Base-by-base conservation (phyloP, 1,140 invertebrate genomes). In the Mylabris phalerata region DNA sequence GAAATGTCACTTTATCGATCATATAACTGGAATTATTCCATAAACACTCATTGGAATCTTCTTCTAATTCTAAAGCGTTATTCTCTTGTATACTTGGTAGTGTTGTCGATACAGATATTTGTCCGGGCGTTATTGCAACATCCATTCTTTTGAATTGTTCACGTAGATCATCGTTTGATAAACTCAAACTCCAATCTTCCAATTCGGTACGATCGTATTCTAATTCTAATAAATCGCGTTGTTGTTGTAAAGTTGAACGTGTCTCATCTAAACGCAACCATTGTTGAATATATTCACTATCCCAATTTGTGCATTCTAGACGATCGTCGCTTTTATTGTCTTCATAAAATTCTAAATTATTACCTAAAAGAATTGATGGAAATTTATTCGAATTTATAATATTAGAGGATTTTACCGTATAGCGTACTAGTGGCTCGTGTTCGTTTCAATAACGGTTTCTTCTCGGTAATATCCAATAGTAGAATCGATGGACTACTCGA, bases 151-250 rank as follows among this genome's bases (percentile, higher is more conserved):
- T 71, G 58, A 61, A 77, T 68, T 61, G 66, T 60, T 81, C 78
- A 62, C 76, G 75, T 48, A 84, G 71, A 71, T 87, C 84, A 68
- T 87, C 85, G 56, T 78, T 83, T 3, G 86, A 87, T 41, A 87
- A 68, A 41, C 83, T 84, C 70, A 89, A 80, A 68, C 84, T 88
- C 87, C 87, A 89, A 68, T 89, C 87, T 75, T 89, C 87, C 50
- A 89, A 71, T 72, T 89, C 87, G 4, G 86, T 82, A 61, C 82
- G 79, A 68, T 88, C 86, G 65, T 88, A 88, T 68, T 87, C 84
- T 61, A 87, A 75, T 67, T 86, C 84, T 39, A 85, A 75, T 48
- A 85, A 70, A 67, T 85, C 84, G 60, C 83, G 75, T 61, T 86
- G 81, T 65, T 85, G 83, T 61, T 82, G 80, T 25, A 83, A 63